These are phyloP conservation scores for Phrynosoma platyrhinos DNA, from an alignment of 2,113 vertebrate species.

Conservation along the genomic window DNA sequence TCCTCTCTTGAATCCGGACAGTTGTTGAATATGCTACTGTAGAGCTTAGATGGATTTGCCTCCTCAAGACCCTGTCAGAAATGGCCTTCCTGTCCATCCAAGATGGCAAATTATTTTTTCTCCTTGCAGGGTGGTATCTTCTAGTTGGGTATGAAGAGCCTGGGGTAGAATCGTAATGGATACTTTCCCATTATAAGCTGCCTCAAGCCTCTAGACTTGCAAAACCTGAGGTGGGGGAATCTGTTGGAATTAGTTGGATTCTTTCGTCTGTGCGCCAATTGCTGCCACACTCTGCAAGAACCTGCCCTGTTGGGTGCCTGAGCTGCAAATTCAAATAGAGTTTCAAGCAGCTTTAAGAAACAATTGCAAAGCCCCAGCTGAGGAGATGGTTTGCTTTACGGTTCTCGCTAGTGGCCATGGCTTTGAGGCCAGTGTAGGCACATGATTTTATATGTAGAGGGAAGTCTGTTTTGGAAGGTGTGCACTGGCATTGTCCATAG, in stretches of 20 bases:
- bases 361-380: not conserved
- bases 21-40: not conserved
- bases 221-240: not conserved
- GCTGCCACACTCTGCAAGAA: not conserved
- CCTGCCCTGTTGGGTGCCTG: not conserved
- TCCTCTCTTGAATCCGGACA: not conserved
- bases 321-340: not conserved
- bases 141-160: not conserved
- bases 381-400: not conserved
- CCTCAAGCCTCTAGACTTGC: not conserved
- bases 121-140: too few relatives aligned
- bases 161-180: not conserved
- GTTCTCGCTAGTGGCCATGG: not conserved
- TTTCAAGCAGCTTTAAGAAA: not conserved
- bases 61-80: not conserved
- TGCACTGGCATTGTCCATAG: not conserved
- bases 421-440: not conserved
- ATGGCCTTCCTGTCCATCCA: not conserved
- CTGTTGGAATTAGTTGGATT: not conserved
- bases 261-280: not conserved
- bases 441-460: too few relatives aligned
- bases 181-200: not conserved
- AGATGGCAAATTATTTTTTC: too few relatives aligned
- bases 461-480: not conserved
- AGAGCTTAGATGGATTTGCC: too few relatives aligned